Conservation (phyloP, 2,888 invertebrate species). For the Ctenicera cuprea region DNA sequence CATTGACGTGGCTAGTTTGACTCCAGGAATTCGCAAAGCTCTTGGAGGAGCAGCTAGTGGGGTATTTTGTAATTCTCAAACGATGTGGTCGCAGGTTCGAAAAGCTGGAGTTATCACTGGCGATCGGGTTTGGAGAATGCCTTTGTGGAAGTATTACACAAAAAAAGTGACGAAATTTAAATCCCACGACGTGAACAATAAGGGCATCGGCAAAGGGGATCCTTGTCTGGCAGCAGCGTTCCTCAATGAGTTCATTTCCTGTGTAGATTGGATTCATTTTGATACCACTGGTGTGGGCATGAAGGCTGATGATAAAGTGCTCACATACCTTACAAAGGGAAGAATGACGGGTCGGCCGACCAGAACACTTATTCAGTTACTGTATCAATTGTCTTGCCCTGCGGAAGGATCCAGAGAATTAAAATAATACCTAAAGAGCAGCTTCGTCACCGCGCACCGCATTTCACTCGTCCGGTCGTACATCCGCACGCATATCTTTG, state of each 20-base stretch:
- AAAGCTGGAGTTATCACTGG: constrained; percentile 76
- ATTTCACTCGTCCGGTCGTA: constrained; percentile 19
- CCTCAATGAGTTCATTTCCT: constrained; percentile 75
- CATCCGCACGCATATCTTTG: constrained; percentile 40
- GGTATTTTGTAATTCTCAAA: constrained; percentile 75
- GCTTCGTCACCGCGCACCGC: constrained; percentile 38
- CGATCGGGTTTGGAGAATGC: constrained; percentile 80
- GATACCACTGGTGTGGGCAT: constrained; percentile 75
- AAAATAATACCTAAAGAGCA: constrained; percentile 54
- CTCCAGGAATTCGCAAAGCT: constrained; percentile 75
- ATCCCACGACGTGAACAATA: constrained; percentile 70
- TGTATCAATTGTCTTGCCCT: constrained; percentile 71
- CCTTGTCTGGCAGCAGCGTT: constrained; percentile 71
- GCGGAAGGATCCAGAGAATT: constrained; percentile 64
- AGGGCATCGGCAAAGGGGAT: constrained; percentile 68
- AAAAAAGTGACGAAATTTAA: constrained; percentile 70
- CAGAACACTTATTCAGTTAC: constrained; percentile 72
- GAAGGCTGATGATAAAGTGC: constrained; percentile 57
- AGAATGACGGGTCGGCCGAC: constrained; percentile 74
- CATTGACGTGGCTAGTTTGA: constrained; percentile 83
- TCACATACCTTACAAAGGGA: constrained; percentile 74
- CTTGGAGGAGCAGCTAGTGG: constrained; percentile 75
- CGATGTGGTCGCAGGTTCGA: constrained; percentile 74
- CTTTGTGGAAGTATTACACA: constrained; percentile 76
- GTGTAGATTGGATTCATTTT: constrained; percentile 77